Evolutionary conservation across 2,797 vertebrate genomes (phyloP).

Genomic region (Poeciliopsis presidionis): DNA sequence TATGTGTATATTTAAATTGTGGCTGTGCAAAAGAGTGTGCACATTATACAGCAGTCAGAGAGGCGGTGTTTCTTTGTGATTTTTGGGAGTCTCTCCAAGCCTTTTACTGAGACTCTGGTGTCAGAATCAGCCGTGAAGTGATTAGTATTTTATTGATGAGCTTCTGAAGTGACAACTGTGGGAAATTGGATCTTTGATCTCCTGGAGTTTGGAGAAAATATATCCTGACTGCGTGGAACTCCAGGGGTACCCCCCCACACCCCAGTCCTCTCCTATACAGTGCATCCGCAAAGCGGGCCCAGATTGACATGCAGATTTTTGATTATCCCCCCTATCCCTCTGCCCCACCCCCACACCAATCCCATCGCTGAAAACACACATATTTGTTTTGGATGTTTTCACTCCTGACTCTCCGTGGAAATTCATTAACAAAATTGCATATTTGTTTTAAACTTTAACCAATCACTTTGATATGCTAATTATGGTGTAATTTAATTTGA

Average conservation of each 20-base stretch:
- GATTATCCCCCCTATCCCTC: slow-evolving; percentile 78
- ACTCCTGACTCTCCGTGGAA: slow-evolving; percentile 90
- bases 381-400: slow-evolving; percentile 99
- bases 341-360: too few relatives aligned
- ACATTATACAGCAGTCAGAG: slow-evolving; percentile 43
- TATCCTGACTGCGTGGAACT: slow-evolving; percentile 77
- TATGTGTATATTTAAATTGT: not conserved
- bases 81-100: slow-evolving; percentile 74
- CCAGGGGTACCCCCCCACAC: slow-evolving; percentile 66
- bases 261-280: not conserved
- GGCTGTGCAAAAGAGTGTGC: slow-evolving; percentile 34
- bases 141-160: slow-evolving; percentile 88
- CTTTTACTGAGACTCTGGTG: slow-evolving; percentile 61
- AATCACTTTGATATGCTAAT: slow-evolving; percentile 99
- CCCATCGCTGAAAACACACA: slow-evolving; percentile 86
- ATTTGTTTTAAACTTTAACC: slow-evolving; percentile 99
- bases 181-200: slow-evolving; percentile 86
- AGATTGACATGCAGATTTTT: slow-evolving; percentile 45
- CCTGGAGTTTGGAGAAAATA: slow-evolving; percentile 78
- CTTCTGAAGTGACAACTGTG: slow-evolving; percentile 83
- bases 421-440: slow-evolving; percentile 99
- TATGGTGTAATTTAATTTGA: slow-evolving; percentile 99
- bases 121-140: slow-evolving; percentile 78
- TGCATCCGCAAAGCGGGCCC: slow-evolving; percentile 7
- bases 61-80: slow-evolving; percentile 61